Evolutionary conservation across 1,140 invertebrate genomes (phyloP), one percentile per base, ranked within the genome.

Genomic region (Halotydeus destructor): DNA sequence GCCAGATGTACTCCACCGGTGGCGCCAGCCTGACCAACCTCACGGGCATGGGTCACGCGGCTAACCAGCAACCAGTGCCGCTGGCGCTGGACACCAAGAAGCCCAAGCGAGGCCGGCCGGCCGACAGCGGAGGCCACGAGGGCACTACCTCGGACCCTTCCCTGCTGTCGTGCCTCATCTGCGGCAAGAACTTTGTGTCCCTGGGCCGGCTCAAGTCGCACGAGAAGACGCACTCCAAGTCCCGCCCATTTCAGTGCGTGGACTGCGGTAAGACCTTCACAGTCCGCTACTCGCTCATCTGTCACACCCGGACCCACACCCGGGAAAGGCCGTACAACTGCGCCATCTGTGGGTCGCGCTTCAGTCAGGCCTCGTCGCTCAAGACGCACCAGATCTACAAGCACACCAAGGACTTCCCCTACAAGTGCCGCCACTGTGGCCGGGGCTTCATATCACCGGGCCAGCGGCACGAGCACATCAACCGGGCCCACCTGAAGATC

Each of bases 341-440:
- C 36, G 22, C 44, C n/a, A 16, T 27, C 16, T 49, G 47, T 33
- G 39, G 46, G n/a, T 48, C 37, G 8, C 14, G 42, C n/a, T 47
- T 47, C 25, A 45, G 44, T 5, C 47, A 49, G 22, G 44, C 47
- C 6, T 38, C 34, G 8, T 35, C 39, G 16, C 22, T 49, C 5
- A 49, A 49, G 33, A 41, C 47, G 9, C 47, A 49, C 35, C 39
- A 48, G 31, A 49, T 49, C 19, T 49, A 46, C 28, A 46, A 46
- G 30, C 47, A 49, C 36, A 49, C 47, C 3, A 49, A 47, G 43
- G 23, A 49, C 32, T 49, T 46, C 33, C 47, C 47, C 9, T 44
- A 49, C 27, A n/a, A 22, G 16, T 49, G 47, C 26, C 39, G 43
- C 33, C 26, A 31, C 9, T 49, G 47, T 39, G 47, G 45, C n/a